Evolutionary conservation across 2,113 vertebrate species (phyloP).

Genomic region (Pollachius pollachius): DNA sequence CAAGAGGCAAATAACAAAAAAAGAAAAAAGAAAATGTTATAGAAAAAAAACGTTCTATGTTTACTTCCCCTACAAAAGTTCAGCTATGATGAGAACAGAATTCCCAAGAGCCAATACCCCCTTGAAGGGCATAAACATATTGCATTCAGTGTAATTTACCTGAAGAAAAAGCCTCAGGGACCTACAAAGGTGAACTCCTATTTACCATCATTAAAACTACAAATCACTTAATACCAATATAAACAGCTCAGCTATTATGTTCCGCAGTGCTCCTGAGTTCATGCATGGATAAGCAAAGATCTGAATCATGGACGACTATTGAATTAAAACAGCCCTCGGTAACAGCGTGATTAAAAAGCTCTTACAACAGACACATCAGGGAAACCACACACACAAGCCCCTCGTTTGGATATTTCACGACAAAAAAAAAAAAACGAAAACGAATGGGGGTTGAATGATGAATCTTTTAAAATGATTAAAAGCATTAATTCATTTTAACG

Average conservation of each 20-base stretch:
- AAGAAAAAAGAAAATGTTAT: too few species aligned
- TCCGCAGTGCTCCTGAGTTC: conserved; percentile 54
- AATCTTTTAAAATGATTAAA: conserved; percentile 65
- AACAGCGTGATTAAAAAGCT: conserved; percentile 66
- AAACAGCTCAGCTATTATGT: conserved; percentile 74
- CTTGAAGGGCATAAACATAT: conserved; percentile 71
- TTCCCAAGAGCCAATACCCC: conserved; percentile 58
- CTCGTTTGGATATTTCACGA: conserved; percentile 35
- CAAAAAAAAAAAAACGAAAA: too few species aligned
- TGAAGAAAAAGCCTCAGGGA: conserved; percentile 73
- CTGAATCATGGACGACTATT: conserved; percentile 65
- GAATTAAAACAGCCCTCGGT: conserved; percentile 72
- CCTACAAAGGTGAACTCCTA: conserved; percentile 70
- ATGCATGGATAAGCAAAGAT: conserved; percentile 70
- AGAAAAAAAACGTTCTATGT: conserved; percentile 36
- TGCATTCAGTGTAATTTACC: conserved; percentile 71
- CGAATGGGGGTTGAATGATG: conserved; percentile 36
- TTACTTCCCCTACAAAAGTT: conserved; percentile 53
- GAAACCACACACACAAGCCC: conserved; percentile 29
- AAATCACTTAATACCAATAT: conserved; percentile 74
- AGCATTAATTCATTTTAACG: conserved; percentile 56
- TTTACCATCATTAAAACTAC: conserved; percentile 76
- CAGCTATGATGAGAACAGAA: conserved; percentile 59
- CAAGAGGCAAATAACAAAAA: conserved; percentile 21
- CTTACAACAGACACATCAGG: conserved; percentile 53